Percentiles rank a stretch among this genome's conserved stretches.
These are phyloP conservation scores for Gastracanthus pulcherrimus DNA, from an alignment of 2,888 invertebrate genomes.

Conservation along the genomic window DNA sequence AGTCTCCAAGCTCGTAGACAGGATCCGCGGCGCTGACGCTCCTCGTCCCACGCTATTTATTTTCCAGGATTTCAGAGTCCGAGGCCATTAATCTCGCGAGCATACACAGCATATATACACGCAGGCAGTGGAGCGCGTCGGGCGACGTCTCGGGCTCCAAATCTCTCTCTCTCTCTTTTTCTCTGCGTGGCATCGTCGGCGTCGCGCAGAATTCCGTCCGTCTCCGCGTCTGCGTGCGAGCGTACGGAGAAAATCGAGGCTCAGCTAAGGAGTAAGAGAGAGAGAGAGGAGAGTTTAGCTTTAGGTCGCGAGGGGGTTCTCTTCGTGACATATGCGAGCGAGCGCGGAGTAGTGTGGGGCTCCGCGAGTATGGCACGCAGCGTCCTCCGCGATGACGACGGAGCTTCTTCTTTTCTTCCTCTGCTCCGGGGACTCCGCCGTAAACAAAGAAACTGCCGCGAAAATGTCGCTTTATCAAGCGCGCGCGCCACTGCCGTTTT, in stretches of 20 bases:
- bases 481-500: background rate
- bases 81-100: slow-evolving; percentile 76
- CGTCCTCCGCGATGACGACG: background rate
- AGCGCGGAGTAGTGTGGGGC: background rate
- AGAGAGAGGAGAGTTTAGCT: background rate
- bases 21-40: slow-evolving; percentile 60
- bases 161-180: no score
- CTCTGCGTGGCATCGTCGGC: no score
- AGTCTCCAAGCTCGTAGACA: slow-evolving; percentile 62
- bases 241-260: background rate
- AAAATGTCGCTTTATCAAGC: slow-evolving; percentile 37
- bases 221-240: background rate
- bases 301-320: background rate
- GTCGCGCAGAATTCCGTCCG: slow-evolving; percentile 56
- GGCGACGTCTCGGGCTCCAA: slow-evolving; percentile 72
- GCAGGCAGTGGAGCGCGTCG: slow-evolving; percentile 76
- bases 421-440: background rate
- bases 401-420: background rate
- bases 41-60: slow-evolving; percentile 73
- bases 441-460: slow-evolving; percentile 41
- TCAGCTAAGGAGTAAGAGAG: background rate
- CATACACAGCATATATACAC: no score
- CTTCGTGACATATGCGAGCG: slow-evolving; percentile 7
- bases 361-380: background rate
- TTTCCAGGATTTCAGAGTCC: slow-evolving; percentile 77